Evolutionary conservation across 1,140 invertebrate genomes (phyloP), one percentile per base, ranked within the genome.

Genomic region (Zaprionus davidi): DNA sequence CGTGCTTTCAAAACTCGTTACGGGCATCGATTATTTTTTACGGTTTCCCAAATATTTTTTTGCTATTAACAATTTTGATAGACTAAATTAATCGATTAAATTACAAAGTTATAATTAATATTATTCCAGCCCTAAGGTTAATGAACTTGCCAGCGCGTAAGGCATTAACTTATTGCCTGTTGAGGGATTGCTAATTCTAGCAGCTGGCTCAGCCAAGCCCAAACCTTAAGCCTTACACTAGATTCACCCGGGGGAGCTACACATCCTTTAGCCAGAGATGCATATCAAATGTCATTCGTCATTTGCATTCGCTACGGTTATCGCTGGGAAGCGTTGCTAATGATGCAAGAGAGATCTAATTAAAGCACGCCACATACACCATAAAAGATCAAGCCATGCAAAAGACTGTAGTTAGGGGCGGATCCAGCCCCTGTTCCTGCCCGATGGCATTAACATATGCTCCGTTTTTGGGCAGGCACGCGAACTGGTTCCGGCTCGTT

Each of bases 251-350:
- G 15, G 41, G n/a, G 6, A n/a, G 17, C 2, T 1, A 3, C n/a
- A 17, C n/a, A 17, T 46, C 38, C 41, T 38, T 12, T 34, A 22
- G 41, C 31, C 22, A 31, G 36, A 84, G 87, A 84, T 84, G 78
- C 85, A 74, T 82, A 71, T 88, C 78, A 73, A 84, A 87, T 84
- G 85, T 68, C 79, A 59, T 79, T 65, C 53, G 64, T 63, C 72
- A 71, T 76, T 79, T 71, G 67, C 77, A 83, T 80, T 87, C 74
- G 83, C 71, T 38, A 88, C 78, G 84, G 77, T 88, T 76, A 83
- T 83, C 55, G 73, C 69, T 58, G 57, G 77, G 60, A 66, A 78
- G 73, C 84, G 84, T 87, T 78, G 74, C 75, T 88, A 87, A 88
- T 84, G 74, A 76, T 66, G 71, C 63, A 66, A 76, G 9, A 49